phyloP scores from a whole-genome alignment of 1,140 invertebrate genomes.

The Drosophila truncata region DNA sequence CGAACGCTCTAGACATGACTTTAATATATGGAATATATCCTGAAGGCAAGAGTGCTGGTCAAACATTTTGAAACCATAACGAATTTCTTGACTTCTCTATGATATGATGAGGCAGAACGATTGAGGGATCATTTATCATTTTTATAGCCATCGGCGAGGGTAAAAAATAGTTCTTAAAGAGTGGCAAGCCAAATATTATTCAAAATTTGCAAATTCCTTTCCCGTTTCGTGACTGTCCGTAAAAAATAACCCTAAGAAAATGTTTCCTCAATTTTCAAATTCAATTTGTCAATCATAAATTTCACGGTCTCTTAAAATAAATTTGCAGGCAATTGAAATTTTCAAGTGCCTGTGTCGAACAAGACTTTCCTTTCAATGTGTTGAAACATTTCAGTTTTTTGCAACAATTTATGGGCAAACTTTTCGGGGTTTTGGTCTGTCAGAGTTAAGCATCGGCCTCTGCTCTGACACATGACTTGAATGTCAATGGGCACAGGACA shows the following conservation, averaged over 20 bases:
- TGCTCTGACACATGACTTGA: conserved; percentile 78
- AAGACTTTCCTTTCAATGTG: conserved; percentile 52
- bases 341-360: conserved; percentile 43
- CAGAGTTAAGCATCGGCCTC: conserved; percentile 79
- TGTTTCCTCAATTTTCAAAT: conserved; percentile 61
- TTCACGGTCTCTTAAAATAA: conserved; percentile 81
- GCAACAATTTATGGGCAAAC: conserved; percentile 71
- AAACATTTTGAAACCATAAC: conserved; percentile 50
- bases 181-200: neutral
- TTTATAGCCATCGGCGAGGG: conserved; percentile 25
- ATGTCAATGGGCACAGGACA: conserved; percentile 69
- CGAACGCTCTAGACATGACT: conserved; percentile 15
- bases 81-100: conserved; percentile 40
- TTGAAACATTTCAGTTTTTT: conserved; percentile 53
- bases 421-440: conserved; percentile 64
- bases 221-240: neutral
- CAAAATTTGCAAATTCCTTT: conserved; percentile 9
- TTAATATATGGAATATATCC: conserved; percentile 39
- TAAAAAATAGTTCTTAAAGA: conserved; percentile 25
- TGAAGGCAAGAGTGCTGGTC: conserved; percentile 36
- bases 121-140: conserved; percentile 60
- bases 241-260: conserved; percentile 7
- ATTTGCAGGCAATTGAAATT: conserved; percentile 75
- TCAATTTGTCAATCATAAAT: conserved; percentile 84
- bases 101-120: conserved; percentile 33